Evolutionary conservation across 1,140 invertebrate genomes (phyloP).

Genomic region (Solenopsis fugax): DNA sequence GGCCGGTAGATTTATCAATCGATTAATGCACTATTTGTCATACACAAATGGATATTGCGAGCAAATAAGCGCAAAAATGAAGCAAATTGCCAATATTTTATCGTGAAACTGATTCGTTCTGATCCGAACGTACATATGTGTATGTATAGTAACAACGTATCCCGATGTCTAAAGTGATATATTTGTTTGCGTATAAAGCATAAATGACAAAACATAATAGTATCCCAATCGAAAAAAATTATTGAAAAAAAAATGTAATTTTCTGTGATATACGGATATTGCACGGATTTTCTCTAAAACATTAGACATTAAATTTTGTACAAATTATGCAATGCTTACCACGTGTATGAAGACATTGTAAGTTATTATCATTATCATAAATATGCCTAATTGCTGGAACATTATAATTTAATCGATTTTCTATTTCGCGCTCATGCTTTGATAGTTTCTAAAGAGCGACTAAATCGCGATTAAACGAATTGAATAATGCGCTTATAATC

Average conservation of each 20-base stretch:
- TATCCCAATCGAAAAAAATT: not conserved
- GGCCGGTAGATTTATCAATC: constrained; percentile 20
- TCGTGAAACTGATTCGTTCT: constrained; percentile 16
- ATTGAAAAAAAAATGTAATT: not conserved
- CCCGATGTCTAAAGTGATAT: constrained; percentile 18
- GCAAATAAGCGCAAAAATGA: constrained; percentile 37
- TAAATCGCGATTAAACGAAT: constrained; percentile 39
- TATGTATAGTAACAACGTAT: not conserved
- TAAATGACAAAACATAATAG: constrained; percentile 26
- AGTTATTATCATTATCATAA: constrained; percentile 6
- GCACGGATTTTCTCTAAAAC: not conserved
- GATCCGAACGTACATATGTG: not conserved
- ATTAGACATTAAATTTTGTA: not conserved
- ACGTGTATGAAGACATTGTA: not conserved
- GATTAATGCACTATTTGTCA: constrained; percentile 45
- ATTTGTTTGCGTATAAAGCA: constrained; percentile 24
- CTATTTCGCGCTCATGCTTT: constrained; percentile 26
- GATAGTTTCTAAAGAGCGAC: constrained; percentile 19
- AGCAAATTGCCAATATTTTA: constrained; percentile 48
- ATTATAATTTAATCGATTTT: constrained; percentile 47
- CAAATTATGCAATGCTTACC: not conserved
- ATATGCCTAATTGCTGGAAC: not conserved
- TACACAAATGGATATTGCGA: constrained; percentile 24
- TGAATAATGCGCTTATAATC: constrained; percentile 31
- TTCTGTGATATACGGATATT: not conserved